These are phyloP conservation scores for Phrynocephalus forsythii DNA, from an alignment of 2,797 vertebrate species.

Conservation along the genomic window DNA sequence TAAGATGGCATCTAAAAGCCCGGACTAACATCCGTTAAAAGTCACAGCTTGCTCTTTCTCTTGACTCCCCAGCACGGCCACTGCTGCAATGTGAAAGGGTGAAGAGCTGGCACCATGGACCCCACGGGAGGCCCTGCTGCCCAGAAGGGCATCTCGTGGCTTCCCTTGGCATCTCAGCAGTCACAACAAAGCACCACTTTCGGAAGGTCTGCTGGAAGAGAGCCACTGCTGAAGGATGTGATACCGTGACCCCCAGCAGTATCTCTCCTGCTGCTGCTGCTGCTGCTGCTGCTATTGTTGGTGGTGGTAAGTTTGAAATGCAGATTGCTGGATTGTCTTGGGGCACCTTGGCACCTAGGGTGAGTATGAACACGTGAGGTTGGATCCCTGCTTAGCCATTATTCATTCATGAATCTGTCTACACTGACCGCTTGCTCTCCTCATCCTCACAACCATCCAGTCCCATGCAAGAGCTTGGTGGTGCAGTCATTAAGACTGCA, in stretches of 20 bases:
- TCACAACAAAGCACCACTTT: neutral
- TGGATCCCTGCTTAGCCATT: neutral
- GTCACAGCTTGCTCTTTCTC: slow-evolving; percentile 44
- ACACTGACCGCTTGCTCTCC: neutral
- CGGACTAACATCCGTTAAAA: slow-evolving; percentile 47
- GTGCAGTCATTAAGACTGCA: too few relatives aligned
- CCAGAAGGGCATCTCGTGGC: neutral
- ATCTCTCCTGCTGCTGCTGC: neutral
- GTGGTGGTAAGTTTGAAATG: neutral
- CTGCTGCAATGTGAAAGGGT: neutral
- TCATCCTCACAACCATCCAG: too few relatives aligned
- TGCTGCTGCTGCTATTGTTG: neutral
- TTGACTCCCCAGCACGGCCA: slow-evolving; percentile 1
- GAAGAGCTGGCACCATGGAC: neutral
- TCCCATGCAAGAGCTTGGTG: too few relatives aligned
- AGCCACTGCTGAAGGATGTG: neutral
- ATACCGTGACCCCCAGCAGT: too few relatives aligned
- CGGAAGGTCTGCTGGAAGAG: neutral
- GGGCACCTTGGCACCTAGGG: neutral
- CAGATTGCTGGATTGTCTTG: neutral
- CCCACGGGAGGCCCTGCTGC: too few relatives aligned
- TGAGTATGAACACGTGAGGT: neutral
- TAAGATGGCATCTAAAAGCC: slow-evolving; percentile 54
- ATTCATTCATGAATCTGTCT: neutral
- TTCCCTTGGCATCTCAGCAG: slow-evolving; percentile 30